Conservation (phyloP, 1,140 invertebrate species). For the Ceratina japonica region DNA sequence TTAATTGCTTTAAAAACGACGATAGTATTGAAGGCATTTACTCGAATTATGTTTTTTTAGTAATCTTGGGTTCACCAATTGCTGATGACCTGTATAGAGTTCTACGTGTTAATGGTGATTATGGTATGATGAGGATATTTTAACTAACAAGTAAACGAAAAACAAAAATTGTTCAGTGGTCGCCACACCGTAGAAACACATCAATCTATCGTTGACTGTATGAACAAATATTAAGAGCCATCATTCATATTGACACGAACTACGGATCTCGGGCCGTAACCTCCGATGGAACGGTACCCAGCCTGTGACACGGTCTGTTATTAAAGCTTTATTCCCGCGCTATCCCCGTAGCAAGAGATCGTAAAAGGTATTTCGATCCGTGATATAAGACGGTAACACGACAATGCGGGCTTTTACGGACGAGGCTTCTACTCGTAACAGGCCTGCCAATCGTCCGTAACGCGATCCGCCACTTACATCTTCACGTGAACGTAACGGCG, state of each 20-base stretch:
- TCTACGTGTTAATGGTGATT: too few relatives aligned
- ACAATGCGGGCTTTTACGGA: constrained; percentile 33
- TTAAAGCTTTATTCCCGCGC: constrained; percentile 19
- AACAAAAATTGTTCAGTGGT: too few relatives aligned
- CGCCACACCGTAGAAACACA: constrained; percentile 16
- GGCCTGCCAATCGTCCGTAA: constrained; percentile 40
- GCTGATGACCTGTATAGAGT: too few relatives aligned
- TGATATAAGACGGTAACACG: constrained; percentile 34
- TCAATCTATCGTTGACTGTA: constrained; percentile 62
- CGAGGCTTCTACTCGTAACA: constrained; percentile 13
- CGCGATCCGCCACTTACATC: constrained; percentile 36
- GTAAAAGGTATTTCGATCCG: constrained; percentile 42
- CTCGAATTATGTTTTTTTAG: too few relatives aligned
- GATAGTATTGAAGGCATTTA: too few relatives aligned
- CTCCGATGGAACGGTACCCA: background rate
- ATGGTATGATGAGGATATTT: too few relatives aligned
- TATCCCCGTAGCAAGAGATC: constrained; percentile 6
- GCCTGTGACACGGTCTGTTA: constrained; percentile 1
- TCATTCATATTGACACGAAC: constrained; percentile 1
- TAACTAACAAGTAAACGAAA: too few relatives aligned
- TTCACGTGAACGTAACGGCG: constrained; percentile 33
- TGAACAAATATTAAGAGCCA: constrained; percentile 8
- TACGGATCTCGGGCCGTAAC: background rate
- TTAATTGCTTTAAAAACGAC: too few relatives aligned
- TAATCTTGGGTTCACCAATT: too few relatives aligned